phyloP scores from a whole-genome alignment of 2,797 vertebrate genomes.

The Apogon hyalosoma region DNA sequence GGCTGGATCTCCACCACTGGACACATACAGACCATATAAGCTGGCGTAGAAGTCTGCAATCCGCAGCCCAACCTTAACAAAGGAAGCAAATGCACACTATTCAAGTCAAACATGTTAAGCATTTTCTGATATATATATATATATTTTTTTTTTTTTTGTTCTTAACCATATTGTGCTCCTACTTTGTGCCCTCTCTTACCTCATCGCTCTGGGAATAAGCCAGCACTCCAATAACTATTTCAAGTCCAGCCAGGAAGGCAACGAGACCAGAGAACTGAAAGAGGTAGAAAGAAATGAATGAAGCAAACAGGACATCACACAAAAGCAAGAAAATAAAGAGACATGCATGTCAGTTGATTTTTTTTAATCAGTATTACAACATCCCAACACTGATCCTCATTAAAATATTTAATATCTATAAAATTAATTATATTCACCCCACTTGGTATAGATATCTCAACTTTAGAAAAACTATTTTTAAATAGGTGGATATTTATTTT shows the following conservation, averaged over 20 bases:
- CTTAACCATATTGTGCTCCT: not conserved
- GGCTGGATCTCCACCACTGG: slow-evolving; percentile 30
- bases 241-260: slow-evolving; percentile 22
- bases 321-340: not conserved
- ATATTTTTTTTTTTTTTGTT: not conserved
- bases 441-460: not conserved
- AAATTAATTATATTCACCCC: not conserved
- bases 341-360: not conserved
- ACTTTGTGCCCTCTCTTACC: slow-evolving; percentile 50
- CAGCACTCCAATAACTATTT: slow-evolving; percentile 43
- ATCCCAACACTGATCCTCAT: not conserved
- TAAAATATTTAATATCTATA: not conserved
- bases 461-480: not conserved
- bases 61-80: slow-evolving; percentile 34
- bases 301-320: slow-evolving; percentile 2
- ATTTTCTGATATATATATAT: not conserved
- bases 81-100: not conserved
- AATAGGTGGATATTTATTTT: not conserved
- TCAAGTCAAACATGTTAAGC: not conserved
- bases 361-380: not conserved
- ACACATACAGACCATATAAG: slow-evolving; percentile 60
- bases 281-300: not conserved
- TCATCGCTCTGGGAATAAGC: slow-evolving; percentile 1
- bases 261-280: slow-evolving; percentile 68
- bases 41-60: slow-evolving; percentile 61